Evolutionary conservation across 2,888 invertebrate genomes (phyloP), one percentile per base, ranked within the genome.

Genomic region (Gymnosoma rotundatum): DNA sequence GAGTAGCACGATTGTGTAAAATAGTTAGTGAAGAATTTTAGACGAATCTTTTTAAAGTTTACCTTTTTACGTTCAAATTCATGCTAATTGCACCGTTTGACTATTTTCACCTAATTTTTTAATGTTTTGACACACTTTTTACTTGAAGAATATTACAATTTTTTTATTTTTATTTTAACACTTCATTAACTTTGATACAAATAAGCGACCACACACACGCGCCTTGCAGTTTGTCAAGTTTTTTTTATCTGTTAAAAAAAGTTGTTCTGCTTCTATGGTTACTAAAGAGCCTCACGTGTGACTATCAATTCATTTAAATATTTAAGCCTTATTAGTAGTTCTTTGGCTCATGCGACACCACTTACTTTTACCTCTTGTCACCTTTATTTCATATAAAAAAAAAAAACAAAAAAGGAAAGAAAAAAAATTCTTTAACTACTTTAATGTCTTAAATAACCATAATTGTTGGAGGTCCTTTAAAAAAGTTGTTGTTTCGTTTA

Each of bases 161-260:
- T 42, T n/a, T 66, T 4, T 12, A 14, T 12, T 7, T 36, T 50
- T 58, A 70, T 88, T 87, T 89, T 87, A 89, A 89, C 90, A 89
- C 91, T 91, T 90, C 88, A 90, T 89, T 91, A 88, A 80, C 76
- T 88, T 86, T 76, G 69, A 36, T 45, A 20, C 25, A 32, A 54
- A 38, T 52, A n/a, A 63, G 9, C 78, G 91, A 87, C 90, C 90
- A 90, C 91, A 90, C 91, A 91, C 90, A 90, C 87, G 88, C 87
- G 80, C 83, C 58, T 72, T 61, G 74, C 60, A 25, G 64, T 69
- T 74, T 61, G 64, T 60, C 58, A 64, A 70, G 63, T 81, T 74
- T 74, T 69, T 60, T 45, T 74, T 48, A 18, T 21, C 38, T 38
- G n/a, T 56, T 82, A 36, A 38, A 48, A 16, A 36, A 38, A 48